These are phyloP conservation scores for Phymanthus crucifer DNA, from an alignment of 92 coral and sea anemone genomes.

Conservation along the genomic window DNA sequence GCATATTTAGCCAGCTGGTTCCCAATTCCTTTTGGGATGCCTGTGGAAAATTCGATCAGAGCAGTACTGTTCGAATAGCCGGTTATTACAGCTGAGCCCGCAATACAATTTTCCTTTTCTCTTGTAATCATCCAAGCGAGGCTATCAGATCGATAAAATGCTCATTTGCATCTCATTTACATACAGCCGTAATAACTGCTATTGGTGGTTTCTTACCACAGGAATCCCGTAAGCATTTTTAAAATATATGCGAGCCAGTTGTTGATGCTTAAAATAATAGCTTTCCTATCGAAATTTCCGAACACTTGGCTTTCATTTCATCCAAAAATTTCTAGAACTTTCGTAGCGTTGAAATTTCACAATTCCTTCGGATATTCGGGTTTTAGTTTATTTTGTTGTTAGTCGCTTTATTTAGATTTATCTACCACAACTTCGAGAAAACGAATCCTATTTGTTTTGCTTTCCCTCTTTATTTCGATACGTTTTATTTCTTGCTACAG, in stretches of 20 bases:
- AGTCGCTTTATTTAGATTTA: neutral
- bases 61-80: neutral
- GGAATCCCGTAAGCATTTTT: neutral
- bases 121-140: no score
- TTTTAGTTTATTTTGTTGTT: neutral
- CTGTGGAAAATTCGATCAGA: neutral
- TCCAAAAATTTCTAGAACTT: neutral
- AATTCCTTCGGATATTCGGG: neutral
- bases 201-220: neutral
- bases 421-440: neutral
- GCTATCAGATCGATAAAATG: no score
- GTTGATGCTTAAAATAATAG: neutral
- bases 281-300: neutral
- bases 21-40: neutral
- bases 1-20: neutral
- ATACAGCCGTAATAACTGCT: no score
- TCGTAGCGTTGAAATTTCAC: neutral
- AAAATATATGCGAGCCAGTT: neutral
- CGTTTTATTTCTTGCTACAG: neutral
- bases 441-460: neutral
- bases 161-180: no score
- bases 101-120: no score
- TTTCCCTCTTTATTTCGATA: neutral
- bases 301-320: neutral
- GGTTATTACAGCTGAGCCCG: no score